A percentile compares a stretch with the other conserved stretches of the same genome.
phyloP scores from a whole-genome alignment of 1,140 invertebrate species.

The Drosophila novamexicana region DNA sequence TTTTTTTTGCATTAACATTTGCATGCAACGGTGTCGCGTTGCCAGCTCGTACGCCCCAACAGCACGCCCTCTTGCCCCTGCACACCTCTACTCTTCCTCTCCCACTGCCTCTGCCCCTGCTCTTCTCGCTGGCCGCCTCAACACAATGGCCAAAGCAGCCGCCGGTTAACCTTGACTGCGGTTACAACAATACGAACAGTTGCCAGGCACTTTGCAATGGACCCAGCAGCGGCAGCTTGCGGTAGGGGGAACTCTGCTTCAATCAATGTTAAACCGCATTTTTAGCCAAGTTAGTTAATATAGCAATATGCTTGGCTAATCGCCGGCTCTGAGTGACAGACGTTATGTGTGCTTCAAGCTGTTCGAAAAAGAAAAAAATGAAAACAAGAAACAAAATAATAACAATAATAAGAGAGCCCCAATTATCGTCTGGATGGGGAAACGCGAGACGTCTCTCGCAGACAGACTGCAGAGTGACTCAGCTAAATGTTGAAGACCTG shows the following conservation, averaged over 20 bases:
- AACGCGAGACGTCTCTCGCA: not conserved
- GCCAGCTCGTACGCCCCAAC: conserved; percentile 2
- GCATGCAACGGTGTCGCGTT: conserved; percentile 47
- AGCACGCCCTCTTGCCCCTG: not conserved
- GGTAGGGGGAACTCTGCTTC: not conserved
- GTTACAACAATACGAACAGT: conserved; percentile 53
- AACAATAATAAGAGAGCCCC: not conserved
- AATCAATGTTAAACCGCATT: conserved; percentile 58
- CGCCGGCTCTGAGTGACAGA: conserved; percentile 54
- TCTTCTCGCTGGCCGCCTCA: no score
- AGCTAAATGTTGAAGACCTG: not conserved
- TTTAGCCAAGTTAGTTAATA: conserved; percentile 53
- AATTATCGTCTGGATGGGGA: conserved; percentile 14
- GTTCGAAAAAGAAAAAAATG: not conserved
- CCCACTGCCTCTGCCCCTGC: not conserved
- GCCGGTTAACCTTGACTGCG: conserved; percentile 63
- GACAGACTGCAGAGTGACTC: conserved; percentile 8
- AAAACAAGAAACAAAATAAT: not conserved
- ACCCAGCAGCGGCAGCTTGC: no score
- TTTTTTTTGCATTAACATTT: conserved; percentile 26
- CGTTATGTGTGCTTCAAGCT: conserved; percentile 5
- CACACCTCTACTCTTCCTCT: not conserved
- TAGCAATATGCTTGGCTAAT: conserved; percentile 17
- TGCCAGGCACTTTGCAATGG: not conserved
- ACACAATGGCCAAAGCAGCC: conserved; percentile 41